Evolutionary conservation across 1,140 invertebrate species (phyloP).

Genomic region (Oscheius sp.): DNA sequence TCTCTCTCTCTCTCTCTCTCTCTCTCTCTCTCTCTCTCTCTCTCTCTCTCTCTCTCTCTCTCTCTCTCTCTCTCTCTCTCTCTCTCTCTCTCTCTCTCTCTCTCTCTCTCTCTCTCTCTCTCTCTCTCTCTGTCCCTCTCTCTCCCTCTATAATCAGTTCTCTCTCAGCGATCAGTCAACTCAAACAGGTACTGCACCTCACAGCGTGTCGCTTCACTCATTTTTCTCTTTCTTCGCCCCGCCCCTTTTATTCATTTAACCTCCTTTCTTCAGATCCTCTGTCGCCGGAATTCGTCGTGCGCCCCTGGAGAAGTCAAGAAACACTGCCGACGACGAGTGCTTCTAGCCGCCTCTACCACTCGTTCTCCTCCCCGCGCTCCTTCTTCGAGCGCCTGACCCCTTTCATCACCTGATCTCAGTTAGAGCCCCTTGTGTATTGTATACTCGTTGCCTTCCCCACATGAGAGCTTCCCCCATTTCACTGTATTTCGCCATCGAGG

Average conservation of each 20-base stretch:
- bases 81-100: neutral
- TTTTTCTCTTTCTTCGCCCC: neutral
- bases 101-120: neutral
- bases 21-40: neutral
- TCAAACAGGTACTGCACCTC: neutral
- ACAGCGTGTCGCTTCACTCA: neutral
- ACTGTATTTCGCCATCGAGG: too few relatives aligned
- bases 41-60: neutral
- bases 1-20: neutral
- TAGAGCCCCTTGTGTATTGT: too few relatives aligned
- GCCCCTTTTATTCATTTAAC: too few relatives aligned
- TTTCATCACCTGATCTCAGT: too few relatives aligned
- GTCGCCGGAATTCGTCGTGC: neutral
- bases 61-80: neutral
- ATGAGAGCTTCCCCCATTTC: too few relatives aligned
- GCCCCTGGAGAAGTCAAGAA: neutral
- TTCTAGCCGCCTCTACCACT: neutral
- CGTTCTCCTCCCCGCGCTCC: too few relatives aligned
- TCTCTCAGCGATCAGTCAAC: neutral
- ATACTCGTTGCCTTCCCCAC: too few relatives aligned
- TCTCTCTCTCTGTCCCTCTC: neutral
- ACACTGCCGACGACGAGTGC: neutral
- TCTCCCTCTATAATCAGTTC: too few relatives aligned
- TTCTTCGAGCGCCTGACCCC: too few relatives aligned
- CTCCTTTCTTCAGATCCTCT: neutral